Conservation (phyloP, 92 coral and sea anemone genomes). For the Epizoanthus scotinus region DNA sequence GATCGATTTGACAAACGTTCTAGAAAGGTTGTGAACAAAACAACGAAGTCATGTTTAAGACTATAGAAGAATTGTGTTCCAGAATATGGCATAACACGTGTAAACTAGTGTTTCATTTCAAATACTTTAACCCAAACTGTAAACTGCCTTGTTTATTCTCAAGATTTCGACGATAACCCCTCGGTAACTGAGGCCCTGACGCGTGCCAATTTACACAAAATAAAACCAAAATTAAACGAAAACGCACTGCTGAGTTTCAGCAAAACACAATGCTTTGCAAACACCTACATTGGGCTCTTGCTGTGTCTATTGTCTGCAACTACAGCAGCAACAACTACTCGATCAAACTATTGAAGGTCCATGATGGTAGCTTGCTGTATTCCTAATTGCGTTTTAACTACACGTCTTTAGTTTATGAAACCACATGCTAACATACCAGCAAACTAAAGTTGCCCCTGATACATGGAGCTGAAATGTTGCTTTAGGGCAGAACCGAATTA, state of each 20-base stretch:
- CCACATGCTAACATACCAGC: conserved; percentile 15
- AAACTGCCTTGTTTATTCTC: conserved; percentile 1
- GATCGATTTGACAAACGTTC: background rate
- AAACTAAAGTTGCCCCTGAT: conserved; percentile 14
- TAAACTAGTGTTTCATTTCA: background rate
- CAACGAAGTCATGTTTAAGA: background rate
- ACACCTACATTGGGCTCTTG: conserved; percentile 19
- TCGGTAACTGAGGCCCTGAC: conserved; percentile 10
- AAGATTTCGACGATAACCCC: conserved; percentile 40
- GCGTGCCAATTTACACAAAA: conserved; percentile 19
- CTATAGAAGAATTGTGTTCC: background rate
- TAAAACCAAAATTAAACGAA: background rate
- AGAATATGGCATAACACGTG: conserved; percentile 17
- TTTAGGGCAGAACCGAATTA: conserved; percentile 20
- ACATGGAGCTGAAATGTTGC: conserved; percentile 26
- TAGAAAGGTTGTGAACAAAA: background rate
- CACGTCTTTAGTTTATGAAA: conserved; percentile 36
- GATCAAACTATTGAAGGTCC: no score
- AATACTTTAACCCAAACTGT: conserved; percentile 8
- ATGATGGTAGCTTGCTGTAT: background rate
- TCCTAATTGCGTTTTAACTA: conserved; percentile 37
- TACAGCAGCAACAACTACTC: background rate
- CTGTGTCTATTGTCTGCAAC: conserved; percentile 18
- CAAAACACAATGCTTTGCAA: background rate
- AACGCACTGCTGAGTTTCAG: conserved; percentile 13